Conservation (phyloP, 2,797 vertebrate genomes). For the Falco columbarius region DNA sequence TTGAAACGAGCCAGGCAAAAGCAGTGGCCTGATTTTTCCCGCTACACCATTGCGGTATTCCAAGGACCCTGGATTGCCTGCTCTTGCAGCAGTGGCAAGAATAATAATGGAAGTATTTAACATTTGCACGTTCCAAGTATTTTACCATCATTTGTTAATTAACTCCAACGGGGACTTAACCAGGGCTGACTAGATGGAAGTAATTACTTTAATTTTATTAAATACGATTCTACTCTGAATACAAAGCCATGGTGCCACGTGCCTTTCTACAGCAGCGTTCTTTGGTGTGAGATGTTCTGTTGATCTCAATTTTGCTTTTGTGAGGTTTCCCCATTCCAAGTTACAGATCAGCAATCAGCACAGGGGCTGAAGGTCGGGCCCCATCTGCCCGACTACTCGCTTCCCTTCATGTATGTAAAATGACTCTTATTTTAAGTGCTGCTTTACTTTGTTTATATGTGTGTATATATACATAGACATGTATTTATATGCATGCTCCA, state of each 20-base stretch:
- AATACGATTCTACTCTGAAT: not conserved
- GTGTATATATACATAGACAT: accelerated
- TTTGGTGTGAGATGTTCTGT: not conserved
- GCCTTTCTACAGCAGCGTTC: not conserved
- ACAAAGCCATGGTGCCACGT: not conserved
- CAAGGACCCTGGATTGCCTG: not conserved
- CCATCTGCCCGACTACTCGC: not conserved
- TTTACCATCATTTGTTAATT: constrained; percentile 35
- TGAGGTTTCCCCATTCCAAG: not conserved
- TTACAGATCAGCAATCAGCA: not conserved
- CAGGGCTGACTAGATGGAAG: not conserved
- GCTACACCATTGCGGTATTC: not conserved
- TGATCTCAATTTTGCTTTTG: not conserved
- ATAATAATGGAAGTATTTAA: constrained; percentile 4
- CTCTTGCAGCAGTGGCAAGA: not conserved
- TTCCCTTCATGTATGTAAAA: not conserved
- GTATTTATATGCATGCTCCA: not conserved
- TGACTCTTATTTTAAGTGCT: not conserved
- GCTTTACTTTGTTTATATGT: not conserved
- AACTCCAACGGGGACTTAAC: not conserved
- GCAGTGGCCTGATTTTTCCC: not conserved
- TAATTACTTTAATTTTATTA: constrained; percentile 53
- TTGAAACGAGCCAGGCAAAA: not conserved
- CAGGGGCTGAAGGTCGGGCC: not conserved
- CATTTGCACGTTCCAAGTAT: constrained; percentile 5